These are phyloP conservation scores for Suncus etruscus DNA, from an alignment of 2,113 vertebrate species.

Conservation along the genomic window DNA sequence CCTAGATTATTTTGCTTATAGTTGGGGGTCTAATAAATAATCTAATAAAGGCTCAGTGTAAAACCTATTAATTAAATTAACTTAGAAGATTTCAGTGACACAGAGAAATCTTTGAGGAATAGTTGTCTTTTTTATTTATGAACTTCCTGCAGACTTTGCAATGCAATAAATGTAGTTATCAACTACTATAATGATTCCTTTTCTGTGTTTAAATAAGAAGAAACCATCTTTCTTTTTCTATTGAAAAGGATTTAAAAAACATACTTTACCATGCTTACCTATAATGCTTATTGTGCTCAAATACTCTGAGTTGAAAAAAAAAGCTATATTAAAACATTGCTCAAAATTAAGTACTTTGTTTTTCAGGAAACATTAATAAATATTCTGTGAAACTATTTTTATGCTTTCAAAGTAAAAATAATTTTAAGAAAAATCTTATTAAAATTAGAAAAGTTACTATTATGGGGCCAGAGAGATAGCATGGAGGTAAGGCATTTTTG, in stretches of 20 bases:
- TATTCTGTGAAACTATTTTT: slow-evolving; percentile 24
- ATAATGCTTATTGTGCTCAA: slow-evolving; percentile 5
- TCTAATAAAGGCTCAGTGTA: slow-evolving; percentile 27
- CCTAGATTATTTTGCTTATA: not conserved
- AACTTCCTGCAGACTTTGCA: slow-evolving; percentile 3
- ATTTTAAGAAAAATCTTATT: slow-evolving; percentile 52
- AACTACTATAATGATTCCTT: slow-evolving; percentile 42
- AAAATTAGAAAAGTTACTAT: not conserved
- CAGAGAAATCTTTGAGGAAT: not conserved
- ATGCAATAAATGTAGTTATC: slow-evolving; percentile 19
- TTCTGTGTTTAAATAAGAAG: slow-evolving; percentile 40
- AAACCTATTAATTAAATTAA: slow-evolving; percentile 37
- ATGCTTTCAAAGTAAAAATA: slow-evolving; percentile 49
- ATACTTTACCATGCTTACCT: slow-evolving; percentile 35
- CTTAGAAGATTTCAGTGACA: slow-evolving; percentile 47
- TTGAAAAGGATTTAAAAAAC: slow-evolving; percentile 40
- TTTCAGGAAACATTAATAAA: slow-evolving; percentile 47
- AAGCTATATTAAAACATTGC: slow-evolving; percentile 37
- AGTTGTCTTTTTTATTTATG: not conserved
- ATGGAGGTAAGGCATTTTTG: no score
- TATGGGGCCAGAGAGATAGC: no score
- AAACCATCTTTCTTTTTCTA: slow-evolving; percentile 29
- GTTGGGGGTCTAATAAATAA: not conserved
- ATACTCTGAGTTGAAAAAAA: slow-evolving; percentile 46
- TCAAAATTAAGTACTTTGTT: slow-evolving; percentile 44